Base-by-base conservation (phyloP, 2,888 invertebrate genomes). In the Drosophila imparisetae region DNA sequence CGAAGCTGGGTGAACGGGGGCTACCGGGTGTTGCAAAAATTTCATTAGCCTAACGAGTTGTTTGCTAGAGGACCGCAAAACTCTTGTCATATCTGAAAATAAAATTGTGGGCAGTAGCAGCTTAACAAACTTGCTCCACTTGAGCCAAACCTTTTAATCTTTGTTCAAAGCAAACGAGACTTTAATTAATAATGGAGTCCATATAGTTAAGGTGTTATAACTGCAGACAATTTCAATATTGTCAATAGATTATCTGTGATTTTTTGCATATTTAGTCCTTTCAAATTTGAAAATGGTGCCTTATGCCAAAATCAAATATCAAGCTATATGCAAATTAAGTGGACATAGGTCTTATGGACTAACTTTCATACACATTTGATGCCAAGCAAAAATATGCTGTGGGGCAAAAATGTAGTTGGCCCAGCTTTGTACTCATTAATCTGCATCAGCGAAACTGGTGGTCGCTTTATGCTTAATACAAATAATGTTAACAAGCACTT, bases 401-500 rank as follows among this genome's bases (percentile, higher is more conserved):
- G 38, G 29, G 0, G 8, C 4, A 59, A 27, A 24, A n/a, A 60
- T 29, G 15, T 0, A 32, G 11, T 38, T 0, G 4, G 7, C 63
- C 15, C 36, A 57, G 45, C 40, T 27, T 7, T 27, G 21, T 21
- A 29, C 32, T 48, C 66, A 36, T 67, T 69, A 75, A 71, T 83
- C 63, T 63, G 64, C 65, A 69, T 55, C 55, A 58, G 58, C 59
- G 59, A 81, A 48, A 42, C 8, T 54, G 34, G 53, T 50, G 77
- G 72, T 66, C 65, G 42, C 71, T 78, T 82, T 81, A 81, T 73
- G 75, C 70, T 54, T 55, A 63, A 66, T 75, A 49, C 75, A 87
- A 87, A 85, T 78, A 87, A 80, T 87, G 85, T 87, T 85, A 87
- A 87, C 85, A 87, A 83, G 87, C 85, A 50, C 87, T 80, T 78